phyloP scores from a whole-genome alignment of 2,113 vertebrate genomes.

The Lipophrys pholis region DNA sequence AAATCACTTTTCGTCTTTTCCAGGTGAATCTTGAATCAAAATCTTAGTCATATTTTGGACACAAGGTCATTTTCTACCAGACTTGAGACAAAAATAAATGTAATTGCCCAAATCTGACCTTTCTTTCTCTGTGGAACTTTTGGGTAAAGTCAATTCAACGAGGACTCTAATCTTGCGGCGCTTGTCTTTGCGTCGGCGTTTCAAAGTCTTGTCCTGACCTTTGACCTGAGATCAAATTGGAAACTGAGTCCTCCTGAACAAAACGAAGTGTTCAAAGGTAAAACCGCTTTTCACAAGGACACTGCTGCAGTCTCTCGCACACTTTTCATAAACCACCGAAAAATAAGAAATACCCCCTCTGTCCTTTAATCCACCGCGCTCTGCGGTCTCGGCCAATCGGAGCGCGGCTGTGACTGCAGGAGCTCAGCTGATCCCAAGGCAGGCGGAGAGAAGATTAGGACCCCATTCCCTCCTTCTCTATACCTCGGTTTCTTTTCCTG shows the following conservation, averaged over 20 bases:
- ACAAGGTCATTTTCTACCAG: too few species aligned
- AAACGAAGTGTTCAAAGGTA: slow-evolving; percentile 2
- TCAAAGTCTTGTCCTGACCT: background rate
- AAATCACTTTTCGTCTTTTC: too few species aligned
- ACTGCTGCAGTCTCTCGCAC: slow-evolving; percentile 9
- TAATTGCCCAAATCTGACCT: too few species aligned
- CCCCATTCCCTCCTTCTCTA: slow-evolving; percentile 51
- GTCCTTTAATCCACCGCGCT: slow-evolving; percentile 57
- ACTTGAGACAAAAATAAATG: too few species aligned
- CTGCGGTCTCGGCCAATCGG: slow-evolving; percentile 51
- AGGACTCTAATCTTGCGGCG: too few species aligned
- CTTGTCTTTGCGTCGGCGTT: too few species aligned
- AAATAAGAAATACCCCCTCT: slow-evolving; percentile 43
- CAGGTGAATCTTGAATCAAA: too few species aligned
- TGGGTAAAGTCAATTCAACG: too few species aligned
- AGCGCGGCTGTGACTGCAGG: slow-evolving; percentile 44
- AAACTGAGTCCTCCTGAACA: background rate
- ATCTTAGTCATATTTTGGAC: too few species aligned
- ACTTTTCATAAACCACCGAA: slow-evolving; percentile 11
- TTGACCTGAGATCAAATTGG: background rate
- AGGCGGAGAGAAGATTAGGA: slow-evolving; percentile 71
- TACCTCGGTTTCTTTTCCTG: slow-evolving; percentile 40
- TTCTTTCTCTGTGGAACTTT: too few species aligned
- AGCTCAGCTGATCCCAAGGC: slow-evolving; percentile 58
- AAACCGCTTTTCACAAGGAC: slow-evolving; percentile 19